phyloP scores from a whole-genome alignment of 2,113 vertebrate species.

The Gobio gobio region DNA sequence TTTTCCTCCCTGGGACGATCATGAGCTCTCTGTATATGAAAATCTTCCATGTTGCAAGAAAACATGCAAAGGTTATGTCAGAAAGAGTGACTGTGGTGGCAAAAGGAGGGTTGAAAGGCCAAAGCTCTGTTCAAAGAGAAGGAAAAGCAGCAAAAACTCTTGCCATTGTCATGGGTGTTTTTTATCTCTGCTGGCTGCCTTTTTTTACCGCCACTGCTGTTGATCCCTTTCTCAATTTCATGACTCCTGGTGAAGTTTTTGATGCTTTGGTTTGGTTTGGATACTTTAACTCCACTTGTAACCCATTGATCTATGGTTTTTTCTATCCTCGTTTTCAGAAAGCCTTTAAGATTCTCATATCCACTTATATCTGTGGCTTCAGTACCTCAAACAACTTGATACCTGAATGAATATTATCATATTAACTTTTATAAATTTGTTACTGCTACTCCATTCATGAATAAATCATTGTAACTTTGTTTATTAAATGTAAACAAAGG shows the following conservation, averaged over 20 bases:
- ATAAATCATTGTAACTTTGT: no score
- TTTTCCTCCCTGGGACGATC: slow-evolving; percentile 50
- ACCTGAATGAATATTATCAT: neutral
- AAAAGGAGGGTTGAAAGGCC: neutral
- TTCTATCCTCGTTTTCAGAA: slow-evolving; percentile 53
- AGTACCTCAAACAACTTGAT: neutral
- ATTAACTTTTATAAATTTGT: no score
- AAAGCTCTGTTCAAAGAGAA: slow-evolving; percentile 24
- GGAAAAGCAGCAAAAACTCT: slow-evolving; percentile 48
- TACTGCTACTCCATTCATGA: no score
- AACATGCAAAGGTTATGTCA: slow-evolving; percentile 48
- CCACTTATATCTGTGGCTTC: neutral
- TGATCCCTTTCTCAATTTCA: slow-evolving; percentile 9
- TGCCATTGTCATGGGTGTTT: slow-evolving; percentile 43
- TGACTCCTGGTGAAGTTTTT: slow-evolving; percentile 22
- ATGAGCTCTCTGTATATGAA: slow-evolving; percentile 55
- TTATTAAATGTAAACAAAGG: neutral
- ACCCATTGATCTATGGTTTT: slow-evolving; percentile 55
- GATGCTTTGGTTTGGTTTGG: slow-evolving; percentile 54
- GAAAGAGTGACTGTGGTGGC: neutral
- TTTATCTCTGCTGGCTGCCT: slow-evolving; percentile 43
- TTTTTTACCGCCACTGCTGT: neutral
- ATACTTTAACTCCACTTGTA: slow-evolving; percentile 51
- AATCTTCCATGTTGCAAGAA: slow-evolving; percentile 51
- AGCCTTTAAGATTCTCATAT: slow-evolving; percentile 48